phyloP scores from a whole-genome alignment of 2,888 invertebrate genomes.

The Cheilosia variabilis region DNA sequence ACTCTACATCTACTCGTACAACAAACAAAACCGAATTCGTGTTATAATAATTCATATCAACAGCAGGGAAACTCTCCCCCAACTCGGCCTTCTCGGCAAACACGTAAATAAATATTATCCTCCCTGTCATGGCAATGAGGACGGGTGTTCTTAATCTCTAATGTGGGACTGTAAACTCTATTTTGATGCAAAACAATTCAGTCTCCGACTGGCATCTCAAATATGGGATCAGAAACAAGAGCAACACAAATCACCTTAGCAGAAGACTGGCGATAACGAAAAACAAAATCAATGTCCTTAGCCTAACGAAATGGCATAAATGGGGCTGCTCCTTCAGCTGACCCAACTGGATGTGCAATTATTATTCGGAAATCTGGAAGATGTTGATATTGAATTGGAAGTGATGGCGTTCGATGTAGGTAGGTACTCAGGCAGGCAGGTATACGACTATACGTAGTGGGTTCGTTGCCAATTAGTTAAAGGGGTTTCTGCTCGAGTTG shows the following conservation, averaged over 20 bases:
- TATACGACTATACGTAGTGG: neutral
- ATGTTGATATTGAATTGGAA: constrained; percentile 62
- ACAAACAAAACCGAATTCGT: constrained; percentile 51
- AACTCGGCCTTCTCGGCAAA: constrained; percentile 39
- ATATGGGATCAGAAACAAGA: constrained; percentile 17
- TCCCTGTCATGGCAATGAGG: neutral
- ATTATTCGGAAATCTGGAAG: constrained; percentile 52
- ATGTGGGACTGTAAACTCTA: constrained; percentile 39
- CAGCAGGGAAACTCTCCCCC: constrained; percentile 16
- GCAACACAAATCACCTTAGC: constrained; percentile 5
- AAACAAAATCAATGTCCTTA: constrained; percentile 35
- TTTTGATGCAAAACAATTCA: constrained; percentile 52
- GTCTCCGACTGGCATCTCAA: constrained; percentile 18
- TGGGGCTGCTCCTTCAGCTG: neutral
- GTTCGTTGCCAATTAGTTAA: constrained; percentile 58
- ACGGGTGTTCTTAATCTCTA: constrained; percentile 38
- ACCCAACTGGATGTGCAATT: constrained; percentile 34
- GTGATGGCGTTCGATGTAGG: constrained; percentile 6
- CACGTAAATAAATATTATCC: constrained; percentile 25
- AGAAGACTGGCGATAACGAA: neutral
- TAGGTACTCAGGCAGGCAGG: neutral
- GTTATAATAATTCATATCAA: constrained; percentile 54
- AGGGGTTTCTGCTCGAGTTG: constrained; percentile 62
- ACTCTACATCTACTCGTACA: neutral
- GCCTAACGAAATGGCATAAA: constrained; percentile 15